A percentile compares a stretch with the other conserved stretches of the same genome.
phyloP scores from a whole-genome alignment of 2,888 invertebrate species.

The Chaitophorus viminalis region DNA sequence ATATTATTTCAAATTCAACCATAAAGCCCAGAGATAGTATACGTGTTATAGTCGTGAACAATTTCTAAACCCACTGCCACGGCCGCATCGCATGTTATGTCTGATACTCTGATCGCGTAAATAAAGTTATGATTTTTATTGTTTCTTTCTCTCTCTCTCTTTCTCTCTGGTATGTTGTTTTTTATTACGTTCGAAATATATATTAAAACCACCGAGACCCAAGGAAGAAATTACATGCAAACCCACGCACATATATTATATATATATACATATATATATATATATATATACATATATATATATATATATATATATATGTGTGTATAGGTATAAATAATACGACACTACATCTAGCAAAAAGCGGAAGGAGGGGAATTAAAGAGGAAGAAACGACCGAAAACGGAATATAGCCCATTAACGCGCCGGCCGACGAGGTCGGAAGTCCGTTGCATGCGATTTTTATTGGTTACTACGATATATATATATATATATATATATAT shows the following conservation, averaged over 20 bases:
- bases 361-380: neutral
- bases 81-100: neutral
- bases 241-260: too few species aligned
- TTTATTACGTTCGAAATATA: neutral
- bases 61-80: too few species aligned
- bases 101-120: neutral
- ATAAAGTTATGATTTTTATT: neutral
- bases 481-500: too few species aligned
- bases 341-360: neutral
- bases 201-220: neutral
- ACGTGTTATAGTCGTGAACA: too few species aligned
- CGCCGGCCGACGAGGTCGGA: constrained; percentile 20
- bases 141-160: neutral
- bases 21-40: neutral
- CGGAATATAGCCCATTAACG: constrained; percentile 28
- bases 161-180: neutral
- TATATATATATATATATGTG: too few species aligned
- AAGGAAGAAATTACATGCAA: neutral
- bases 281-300: too few species aligned
- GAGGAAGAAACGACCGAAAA: constrained; percentile 15
- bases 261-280: too few species aligned
- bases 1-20: neutral
- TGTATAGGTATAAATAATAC: too few species aligned
- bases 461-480: constrained; percentile 1
- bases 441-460: constrained; percentile 24